Conservation (phyloP, 2,888 invertebrate species). For the Alloscopus bannaensis region DNA sequence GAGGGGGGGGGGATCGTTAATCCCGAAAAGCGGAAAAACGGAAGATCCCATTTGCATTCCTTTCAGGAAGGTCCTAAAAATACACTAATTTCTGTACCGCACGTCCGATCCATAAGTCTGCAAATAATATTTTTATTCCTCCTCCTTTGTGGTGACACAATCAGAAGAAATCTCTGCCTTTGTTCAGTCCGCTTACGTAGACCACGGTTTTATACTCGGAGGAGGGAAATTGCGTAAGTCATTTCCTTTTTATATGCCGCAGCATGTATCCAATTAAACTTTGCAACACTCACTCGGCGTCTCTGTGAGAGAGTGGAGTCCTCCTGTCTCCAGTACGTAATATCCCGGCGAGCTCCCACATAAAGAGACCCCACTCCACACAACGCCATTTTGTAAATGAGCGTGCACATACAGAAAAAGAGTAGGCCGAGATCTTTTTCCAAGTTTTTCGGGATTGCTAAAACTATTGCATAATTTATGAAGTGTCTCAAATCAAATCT, state of each 20-base stretch:
- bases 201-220: no score
- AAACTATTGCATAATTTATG: constrained; percentile 12
- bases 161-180: no score
- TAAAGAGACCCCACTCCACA: no score
- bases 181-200: no score
- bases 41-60: constrained; percentile 15
- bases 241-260: neutral
- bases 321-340: no score
- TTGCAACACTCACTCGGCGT: no score
- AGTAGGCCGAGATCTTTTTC: no score
- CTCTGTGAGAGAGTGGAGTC: neutral
- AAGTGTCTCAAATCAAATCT: no score
- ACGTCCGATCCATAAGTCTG: constrained; percentile 1
- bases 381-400: no score
- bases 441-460: neutral
- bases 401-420: no score
- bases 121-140: constrained; percentile 3
- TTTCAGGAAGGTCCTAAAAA: constrained; percentile 5
- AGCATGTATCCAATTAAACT: neutral
- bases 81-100: neutral
- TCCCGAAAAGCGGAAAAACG: constrained; percentile 7
- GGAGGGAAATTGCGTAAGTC: neutral
- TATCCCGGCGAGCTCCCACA: no score
- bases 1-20: neutral
- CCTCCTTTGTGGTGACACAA: neutral